These are phyloP conservation scores for Manduca sexta DNA, from an alignment of 1,140 invertebrate genomes.

Conservation along the genomic window DNA sequence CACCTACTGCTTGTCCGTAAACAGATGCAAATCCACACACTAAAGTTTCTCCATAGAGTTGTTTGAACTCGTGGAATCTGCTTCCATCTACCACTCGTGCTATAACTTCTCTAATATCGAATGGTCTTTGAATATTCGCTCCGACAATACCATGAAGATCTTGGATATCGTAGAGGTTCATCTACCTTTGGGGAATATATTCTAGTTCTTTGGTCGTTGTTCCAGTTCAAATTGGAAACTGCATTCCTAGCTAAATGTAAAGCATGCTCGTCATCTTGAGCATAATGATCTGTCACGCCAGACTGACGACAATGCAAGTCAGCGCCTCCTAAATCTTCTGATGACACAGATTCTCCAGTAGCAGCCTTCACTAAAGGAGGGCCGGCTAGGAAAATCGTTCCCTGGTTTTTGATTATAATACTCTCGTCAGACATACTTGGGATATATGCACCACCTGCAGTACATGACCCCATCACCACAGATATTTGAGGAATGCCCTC, in stretches of 20 bases:
- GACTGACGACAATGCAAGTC: conserved; percentile 95
- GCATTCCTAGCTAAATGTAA: conserved; percentile 87
- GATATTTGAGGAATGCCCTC: conserved; percentile 95
- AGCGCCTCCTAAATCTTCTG: conserved; percentile 98
- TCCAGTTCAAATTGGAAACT: conserved; percentile 83
- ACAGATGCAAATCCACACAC: conserved; percentile 96
- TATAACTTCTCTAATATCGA: conserved; percentile 95
- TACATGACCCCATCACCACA: conserved; percentile 98
- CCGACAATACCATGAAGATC: conserved; percentile 99
- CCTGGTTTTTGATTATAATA: conserved; percentile 95
- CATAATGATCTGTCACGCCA: conserved; percentile 98
- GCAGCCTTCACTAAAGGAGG: conserved; percentile 98
- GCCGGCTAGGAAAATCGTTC: conserved; percentile 97
- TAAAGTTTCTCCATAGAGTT: conserved; percentile 94
- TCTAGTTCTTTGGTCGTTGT: conserved; percentile 44
- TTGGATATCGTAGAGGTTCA: conserved; percentile 83
- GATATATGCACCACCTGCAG: conserved; percentile 98
- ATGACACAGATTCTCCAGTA: conserved; percentile 91
- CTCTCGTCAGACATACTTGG: conserved; percentile 99
- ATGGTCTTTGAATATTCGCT: conserved; percentile 92
- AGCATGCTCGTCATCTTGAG: conserved; percentile 93
- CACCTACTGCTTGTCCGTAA: conserved; percentile 94
- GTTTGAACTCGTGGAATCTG: conserved; percentile 98
- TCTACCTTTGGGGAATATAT: conserved; percentile 70
- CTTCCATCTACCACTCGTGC: conserved; percentile 97